Evolutionary conservation across 2,888 invertebrate species (phyloP).

Genomic region (Tholera decimalis): DNA sequence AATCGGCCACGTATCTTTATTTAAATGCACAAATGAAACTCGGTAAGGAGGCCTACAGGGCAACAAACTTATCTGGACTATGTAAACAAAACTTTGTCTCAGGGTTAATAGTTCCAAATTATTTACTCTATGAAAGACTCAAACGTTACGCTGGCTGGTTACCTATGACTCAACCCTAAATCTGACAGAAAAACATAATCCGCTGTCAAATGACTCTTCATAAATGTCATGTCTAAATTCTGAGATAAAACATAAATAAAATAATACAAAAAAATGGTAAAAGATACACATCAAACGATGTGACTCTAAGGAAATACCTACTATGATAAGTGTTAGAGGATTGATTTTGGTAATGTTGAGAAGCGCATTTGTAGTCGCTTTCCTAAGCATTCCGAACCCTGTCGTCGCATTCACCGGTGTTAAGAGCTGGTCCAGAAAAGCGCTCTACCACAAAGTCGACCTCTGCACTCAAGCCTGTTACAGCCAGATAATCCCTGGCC

Average conservation of each 20-base stretch:
- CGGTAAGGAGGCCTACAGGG: neutral
- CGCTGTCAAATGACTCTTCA: slow-evolving; percentile 47
- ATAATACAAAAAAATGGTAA: slow-evolving; percentile 64
- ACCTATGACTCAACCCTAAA: slow-evolving; percentile 13
- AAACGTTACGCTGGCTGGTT: slow-evolving; percentile 36
- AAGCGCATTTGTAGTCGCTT: slow-evolving; percentile 81
- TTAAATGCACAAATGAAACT: neutral
- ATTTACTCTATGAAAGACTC: slow-evolving; percentile 26
- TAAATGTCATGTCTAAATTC: slow-evolving; percentile 51
- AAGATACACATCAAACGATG: slow-evolving; percentile 54
- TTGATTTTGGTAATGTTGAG: slow-evolving; percentile 82
- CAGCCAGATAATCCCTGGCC: slow-evolving; percentile 82
- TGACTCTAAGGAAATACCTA: slow-evolving; percentile 49
- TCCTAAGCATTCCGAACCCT: slow-evolving; percentile 82
- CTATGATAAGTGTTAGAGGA: slow-evolving; percentile 76
- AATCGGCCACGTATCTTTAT: too few species aligned
- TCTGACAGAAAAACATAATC: slow-evolving; percentile 48
- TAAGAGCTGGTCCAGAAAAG: slow-evolving; percentile 83
- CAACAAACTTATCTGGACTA: neutral
- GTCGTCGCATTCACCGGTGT: slow-evolving; percentile 80
- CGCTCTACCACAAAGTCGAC: slow-evolving; percentile 83
- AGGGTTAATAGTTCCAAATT: slow-evolving; percentile 9
- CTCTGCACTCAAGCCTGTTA: slow-evolving; percentile 86
- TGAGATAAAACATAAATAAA: slow-evolving; percentile 42
- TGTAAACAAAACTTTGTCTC: neutral